A percentile compares a stretch with the other conserved stretches of the same genome.
Conservation (phyloP, 2,113 vertebrate species). For the Nothobranchius kuhntae region DNA sequence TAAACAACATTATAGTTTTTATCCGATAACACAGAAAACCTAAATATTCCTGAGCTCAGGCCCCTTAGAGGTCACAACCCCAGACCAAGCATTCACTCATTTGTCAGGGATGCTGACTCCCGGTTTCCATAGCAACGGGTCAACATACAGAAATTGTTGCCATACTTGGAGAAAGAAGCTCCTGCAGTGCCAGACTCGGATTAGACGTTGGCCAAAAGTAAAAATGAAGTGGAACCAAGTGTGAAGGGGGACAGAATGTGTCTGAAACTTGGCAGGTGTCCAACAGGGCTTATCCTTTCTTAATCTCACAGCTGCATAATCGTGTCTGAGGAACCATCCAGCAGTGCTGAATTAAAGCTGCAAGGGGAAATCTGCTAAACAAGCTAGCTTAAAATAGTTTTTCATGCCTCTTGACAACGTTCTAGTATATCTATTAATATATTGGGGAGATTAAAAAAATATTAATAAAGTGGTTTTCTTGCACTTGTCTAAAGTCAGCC, state of each 20-base stretch:
- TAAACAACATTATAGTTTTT: neutral
- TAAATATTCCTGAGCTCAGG: conserved; percentile 32
- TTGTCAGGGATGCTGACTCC: conserved; percentile 46
- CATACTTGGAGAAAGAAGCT: conserved; percentile 65
- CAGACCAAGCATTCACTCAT: conserved; percentile 41
- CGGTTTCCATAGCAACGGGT: conserved; percentile 49
- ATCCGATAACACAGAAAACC: conserved; percentile 45
- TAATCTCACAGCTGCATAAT: conserved; percentile 8
- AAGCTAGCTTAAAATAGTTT: too few species aligned
- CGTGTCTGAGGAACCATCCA: neutral
- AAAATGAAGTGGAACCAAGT: conserved; percentile 62
- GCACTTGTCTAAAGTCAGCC: too few species aligned
- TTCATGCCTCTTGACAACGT: too few species aligned
- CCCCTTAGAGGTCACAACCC: conserved; percentile 28
- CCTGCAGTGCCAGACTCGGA: conserved; percentile 27
- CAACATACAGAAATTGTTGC: conserved; percentile 40
- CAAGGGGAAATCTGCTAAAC: too few species aligned
- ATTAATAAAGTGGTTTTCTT: too few species aligned
- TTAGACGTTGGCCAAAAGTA: conserved; percentile 35
- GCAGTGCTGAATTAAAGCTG: neutral
- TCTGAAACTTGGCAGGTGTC: conserved; percentile 1
- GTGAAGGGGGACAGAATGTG: conserved; percentile 28
- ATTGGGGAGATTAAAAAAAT: too few species aligned
- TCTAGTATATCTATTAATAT: too few species aligned
- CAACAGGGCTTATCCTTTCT: neutral